Base-by-base conservation (phyloP, 2,113 vertebrate genomes). In the Callionymus lyra region DNA sequence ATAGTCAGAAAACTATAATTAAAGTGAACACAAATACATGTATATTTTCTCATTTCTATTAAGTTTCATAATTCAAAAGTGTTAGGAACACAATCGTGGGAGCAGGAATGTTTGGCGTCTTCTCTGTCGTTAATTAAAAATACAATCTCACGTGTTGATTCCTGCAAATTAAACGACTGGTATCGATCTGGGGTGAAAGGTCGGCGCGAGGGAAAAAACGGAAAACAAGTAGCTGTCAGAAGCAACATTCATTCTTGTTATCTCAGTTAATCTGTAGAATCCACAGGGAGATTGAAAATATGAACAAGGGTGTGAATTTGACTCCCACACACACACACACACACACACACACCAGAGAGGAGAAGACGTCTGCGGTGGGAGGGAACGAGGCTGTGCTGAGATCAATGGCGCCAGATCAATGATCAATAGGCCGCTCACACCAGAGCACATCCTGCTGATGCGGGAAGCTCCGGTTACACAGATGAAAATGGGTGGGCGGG, bases 391-490 rank as follows among this genome's bases (percentile, higher is more conserved):
- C 43, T 16, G 59, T 51, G 46, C 50, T 56, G 50, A 42, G 56
- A 75, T 80, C 75, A 51, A 74, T 80, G 70, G 72, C 51, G 65
- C 57, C 68, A 68, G 68, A 79, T 82, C 77, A 73, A 77, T 77
- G 70, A 80, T 79, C 77, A 77, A 82, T 80, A 79, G 56, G 64
- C 69, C 63, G 44, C 66, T 73, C 68, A 65, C 68, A 74, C 70
- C 51, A 59, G 71, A 44, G 71, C 66, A 75, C 75, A 73, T 77
- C 70, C 75, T 80, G 75, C 77, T 79, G 69, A 80, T 41, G 16
- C 58, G 54, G 55, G 2, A 50, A 37, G 72, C 63, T 82, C 72
- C 19, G 45, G 77, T 79, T 74, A 70, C 77, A 75, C 56, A 73
- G 73, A 77, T 75, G 63, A 72, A 74, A 76, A 74, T 64, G 68